Base-by-base conservation (phyloP, 2,113 vertebrate genomes). In the Neogobius melanostomus region DNA sequence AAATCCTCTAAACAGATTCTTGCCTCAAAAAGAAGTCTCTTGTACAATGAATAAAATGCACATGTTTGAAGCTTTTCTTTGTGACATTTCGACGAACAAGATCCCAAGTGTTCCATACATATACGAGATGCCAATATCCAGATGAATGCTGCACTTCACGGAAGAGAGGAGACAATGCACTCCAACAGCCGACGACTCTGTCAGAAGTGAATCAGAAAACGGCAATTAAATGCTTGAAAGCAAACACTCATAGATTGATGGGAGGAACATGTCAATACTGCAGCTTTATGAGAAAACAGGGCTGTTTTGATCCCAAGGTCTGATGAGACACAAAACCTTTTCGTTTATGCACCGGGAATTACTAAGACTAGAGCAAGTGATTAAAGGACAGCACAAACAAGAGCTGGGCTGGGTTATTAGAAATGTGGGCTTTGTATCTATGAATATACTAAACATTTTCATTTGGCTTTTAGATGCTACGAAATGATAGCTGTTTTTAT, bases 41-140 rank as follows among this genome's bases (percentile, higher is more conserved):
- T 36, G 28, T 36, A 36, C 28, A 43, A 47, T 66, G 49, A 66
- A 57, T 63, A 61, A 10, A 49, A 16, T 61, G 66, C 44, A 65
- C 59, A 70, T 49, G 67, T 64, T 69, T 42, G 14, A 49, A 43
- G 64, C 56, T 61, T 77, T 75, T 64, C 80, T 75, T 74, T 81
- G 64, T 69, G 64, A 52, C 36, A 15, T 73, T 82, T 60, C 81
- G 68, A 75, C 68, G 68, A 47, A 70, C 54, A 42, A n/a, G 11
- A 69, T 21, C 8, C 1, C 63, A 70, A 63, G 59, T 64, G 66
- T 66, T 79, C 59, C 61, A 36, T 36, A 36, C 69, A 21, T 49
- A 16, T 14, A 59, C 49, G 64, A 11, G n/a, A 69, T 71, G 64
- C 69, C 74, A 66, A 50, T 28, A 77, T 72, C 65, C 63, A 49